These are phyloP conservation scores for Amiota minor DNA, from an alignment of 2,888 invertebrate genomes.

Conservation along the genomic window DNA sequence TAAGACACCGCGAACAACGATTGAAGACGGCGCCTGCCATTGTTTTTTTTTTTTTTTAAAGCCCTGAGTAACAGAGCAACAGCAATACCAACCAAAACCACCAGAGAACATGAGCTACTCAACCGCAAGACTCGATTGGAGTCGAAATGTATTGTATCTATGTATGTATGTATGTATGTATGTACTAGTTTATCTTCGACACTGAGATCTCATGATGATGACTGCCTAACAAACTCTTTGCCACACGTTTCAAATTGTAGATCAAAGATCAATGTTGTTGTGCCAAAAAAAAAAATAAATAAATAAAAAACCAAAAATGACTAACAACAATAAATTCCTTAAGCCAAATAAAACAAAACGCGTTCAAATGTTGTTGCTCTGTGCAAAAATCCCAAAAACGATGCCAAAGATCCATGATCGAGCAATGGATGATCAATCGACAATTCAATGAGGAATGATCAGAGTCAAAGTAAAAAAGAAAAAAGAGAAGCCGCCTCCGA, in stretches of 20 bases:
- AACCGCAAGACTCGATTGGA: background rate
- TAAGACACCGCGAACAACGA: conserved; percentile 4
- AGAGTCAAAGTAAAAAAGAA: conserved; percentile 33
- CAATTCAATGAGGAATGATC: conserved; percentile 27
- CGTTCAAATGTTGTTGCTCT: conserved; percentile 11
- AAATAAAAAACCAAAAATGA: conserved; percentile 55
- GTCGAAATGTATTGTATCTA: too few relatives aligned
- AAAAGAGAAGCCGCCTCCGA: conserved; percentile 21
- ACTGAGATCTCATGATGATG: conserved; percentile 24
- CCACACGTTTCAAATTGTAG: conserved; percentile 62
- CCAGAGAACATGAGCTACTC: conserved; percentile 10
- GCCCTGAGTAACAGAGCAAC: conserved; percentile 11
- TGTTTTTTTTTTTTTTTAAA: conserved; percentile 51
- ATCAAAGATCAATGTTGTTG: conserved; percentile 60
- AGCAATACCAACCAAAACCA: conserved; percentile 11
- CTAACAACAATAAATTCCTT: conserved; percentile 12
- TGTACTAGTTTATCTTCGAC: background rate
- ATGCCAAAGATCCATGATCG: background rate
- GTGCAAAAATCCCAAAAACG: conserved; percentile 18
- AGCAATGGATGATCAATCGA: conserved; percentile 29
- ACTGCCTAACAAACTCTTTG: conserved; percentile 7
- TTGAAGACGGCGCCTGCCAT: conserved; percentile 67
- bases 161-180: too few relatives aligned
- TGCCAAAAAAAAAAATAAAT: conserved; percentile 48
- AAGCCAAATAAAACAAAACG: conserved; percentile 39